phyloP scores from a whole-genome alignment of 2,797 vertebrate species.

The Phrynocephalus guinanensis region DNA sequence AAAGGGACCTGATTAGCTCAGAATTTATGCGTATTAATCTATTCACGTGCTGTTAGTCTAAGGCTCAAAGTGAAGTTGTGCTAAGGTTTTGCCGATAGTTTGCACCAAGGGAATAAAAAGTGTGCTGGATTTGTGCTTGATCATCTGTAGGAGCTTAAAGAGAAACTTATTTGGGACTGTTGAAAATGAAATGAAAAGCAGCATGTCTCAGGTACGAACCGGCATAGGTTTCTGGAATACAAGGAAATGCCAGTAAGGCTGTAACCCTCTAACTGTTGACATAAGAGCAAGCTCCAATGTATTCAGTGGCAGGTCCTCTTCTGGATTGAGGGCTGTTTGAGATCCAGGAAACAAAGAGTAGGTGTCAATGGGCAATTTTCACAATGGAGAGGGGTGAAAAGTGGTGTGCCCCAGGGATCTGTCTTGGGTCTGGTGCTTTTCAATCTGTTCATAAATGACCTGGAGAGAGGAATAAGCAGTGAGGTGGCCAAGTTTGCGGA shows the following conservation, averaged over 20 bases:
- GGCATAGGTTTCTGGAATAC: neutral
- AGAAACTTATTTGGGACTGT: neutral
- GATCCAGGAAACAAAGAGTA: too few relatives aligned
- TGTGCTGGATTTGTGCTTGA: constrained; percentile 55
- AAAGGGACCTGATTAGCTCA: constrained; percentile 81
- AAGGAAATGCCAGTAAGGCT: neutral
- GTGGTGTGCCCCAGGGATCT: too few relatives aligned
- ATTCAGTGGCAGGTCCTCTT: neutral
- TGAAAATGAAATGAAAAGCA: constrained; percentile 23
- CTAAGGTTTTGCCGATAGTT: constrained; percentile 72
- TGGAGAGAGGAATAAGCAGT: too few relatives aligned
- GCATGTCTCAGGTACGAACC: neutral
- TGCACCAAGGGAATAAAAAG: constrained; percentile 62
- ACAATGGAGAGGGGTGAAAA: too few relatives aligned
- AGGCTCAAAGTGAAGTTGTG: constrained; percentile 77
- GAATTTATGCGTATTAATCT: constrained; percentile 85
- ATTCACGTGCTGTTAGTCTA: constrained; percentile 79
- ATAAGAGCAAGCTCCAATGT: neutral
- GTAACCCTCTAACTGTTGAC: neutral
- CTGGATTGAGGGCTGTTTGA: too few relatives aligned
- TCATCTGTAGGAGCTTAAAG: constrained; percentile 62
- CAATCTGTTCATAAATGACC: too few relatives aligned
- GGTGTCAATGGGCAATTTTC: too few relatives aligned
- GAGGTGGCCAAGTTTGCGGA: too few relatives aligned
- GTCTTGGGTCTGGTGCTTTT: too few relatives aligned